Conservation (phyloP, 35 echinoderm and acorn worm species). For the Ophiothrix spiculata region DNA sequence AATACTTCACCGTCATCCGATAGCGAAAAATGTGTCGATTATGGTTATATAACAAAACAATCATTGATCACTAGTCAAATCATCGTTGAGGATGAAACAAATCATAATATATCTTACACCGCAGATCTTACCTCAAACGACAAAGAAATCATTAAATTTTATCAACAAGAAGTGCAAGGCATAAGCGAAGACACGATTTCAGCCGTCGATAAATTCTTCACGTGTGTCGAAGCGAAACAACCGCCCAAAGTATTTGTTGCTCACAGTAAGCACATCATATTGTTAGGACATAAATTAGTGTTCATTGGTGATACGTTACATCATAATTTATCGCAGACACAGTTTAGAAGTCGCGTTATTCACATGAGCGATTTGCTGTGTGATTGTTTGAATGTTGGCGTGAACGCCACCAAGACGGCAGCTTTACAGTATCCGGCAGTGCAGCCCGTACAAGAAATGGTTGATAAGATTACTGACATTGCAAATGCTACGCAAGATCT, state of each 20-base stretch:
- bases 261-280: slow-evolving; percentile 95
- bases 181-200: slow-evolving; percentile 50
- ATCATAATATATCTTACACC: slow-evolving; percentile 18
- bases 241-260: slow-evolving; percentile 96
- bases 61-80: slow-evolving; percentile 49
- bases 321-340: slow-evolving; percentile 60
- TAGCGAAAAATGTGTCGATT: slow-evolving; percentile 60
- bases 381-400: slow-evolving; percentile 73
- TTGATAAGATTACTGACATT: slow-evolving; percentile 88
- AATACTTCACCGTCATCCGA: not conserved
- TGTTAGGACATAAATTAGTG: slow-evolving; percentile 91
- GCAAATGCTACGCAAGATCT: slow-evolving; percentile 74
- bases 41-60: slow-evolving; percentile 72
- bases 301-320: slow-evolving; percentile 97
- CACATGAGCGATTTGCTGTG: slow-evolving; percentile 72
- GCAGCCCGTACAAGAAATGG: slow-evolving; percentile 90
- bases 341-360: slow-evolving; percentile 62
- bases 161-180: slow-evolving; percentile 60
- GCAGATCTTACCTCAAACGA: slow-evolving; percentile 57
- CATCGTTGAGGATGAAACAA: slow-evolving; percentile 37
- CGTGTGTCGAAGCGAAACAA: slow-evolving; percentile 76
- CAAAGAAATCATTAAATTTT: slow-evolving; percentile 75
- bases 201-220: slow-evolving; percentile 86
- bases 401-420: slow-evolving; percentile 82
- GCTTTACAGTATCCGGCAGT: slow-evolving; percentile 90